phyloP scores from a whole-genome alignment of 2,888 invertebrate species.

The Pteria penguin region DNA sequence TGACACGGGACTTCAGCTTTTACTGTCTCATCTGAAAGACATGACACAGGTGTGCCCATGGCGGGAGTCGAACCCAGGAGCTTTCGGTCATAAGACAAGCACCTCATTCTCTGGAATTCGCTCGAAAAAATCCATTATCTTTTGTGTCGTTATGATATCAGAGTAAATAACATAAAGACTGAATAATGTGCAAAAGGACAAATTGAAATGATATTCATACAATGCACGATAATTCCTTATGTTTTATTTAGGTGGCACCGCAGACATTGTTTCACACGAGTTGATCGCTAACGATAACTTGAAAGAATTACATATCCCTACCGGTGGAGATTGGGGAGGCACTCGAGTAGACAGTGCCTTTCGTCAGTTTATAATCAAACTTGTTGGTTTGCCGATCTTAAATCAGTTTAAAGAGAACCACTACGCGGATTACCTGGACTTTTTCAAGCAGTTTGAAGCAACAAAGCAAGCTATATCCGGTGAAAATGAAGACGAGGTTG shows the following conservation, averaged over 20 bases:
- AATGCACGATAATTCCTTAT: too few species aligned
- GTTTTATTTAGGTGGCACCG: constrained; percentile 44
- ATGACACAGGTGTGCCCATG: too few species aligned
- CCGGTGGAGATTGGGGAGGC: constrained; percentile 48
- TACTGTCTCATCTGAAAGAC: too few species aligned
- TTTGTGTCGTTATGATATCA: too few species aligned
- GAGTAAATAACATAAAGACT: too few species aligned
- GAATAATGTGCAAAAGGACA: too few species aligned
- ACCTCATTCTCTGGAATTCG: too few species aligned
- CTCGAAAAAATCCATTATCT: too few species aligned
- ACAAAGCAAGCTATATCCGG: constrained; percentile 36
- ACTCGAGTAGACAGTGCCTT: constrained; percentile 42
- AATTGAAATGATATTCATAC: too few species aligned
- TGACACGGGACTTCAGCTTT: too few species aligned
- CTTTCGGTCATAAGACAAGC: too few species aligned
- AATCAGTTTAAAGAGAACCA: constrained; percentile 35
- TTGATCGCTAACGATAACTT: constrained; percentile 33
- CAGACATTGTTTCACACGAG: constrained; percentile 47
- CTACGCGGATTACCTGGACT: constrained; percentile 35
- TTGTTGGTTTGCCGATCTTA: constrained; percentile 40
- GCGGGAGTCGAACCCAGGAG: too few species aligned
- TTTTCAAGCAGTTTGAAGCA: constrained; percentile 48
- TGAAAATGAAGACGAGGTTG: constrained; percentile 33
- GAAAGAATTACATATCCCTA: constrained; percentile 43
- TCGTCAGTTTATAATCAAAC: constrained; percentile 26